A percentile compares a stretch with the other conserved stretches of the same genome.
Evolutionary conservation across 1,140 invertebrate species (phyloP).

Genomic region (Forficula auricularia): DNA sequence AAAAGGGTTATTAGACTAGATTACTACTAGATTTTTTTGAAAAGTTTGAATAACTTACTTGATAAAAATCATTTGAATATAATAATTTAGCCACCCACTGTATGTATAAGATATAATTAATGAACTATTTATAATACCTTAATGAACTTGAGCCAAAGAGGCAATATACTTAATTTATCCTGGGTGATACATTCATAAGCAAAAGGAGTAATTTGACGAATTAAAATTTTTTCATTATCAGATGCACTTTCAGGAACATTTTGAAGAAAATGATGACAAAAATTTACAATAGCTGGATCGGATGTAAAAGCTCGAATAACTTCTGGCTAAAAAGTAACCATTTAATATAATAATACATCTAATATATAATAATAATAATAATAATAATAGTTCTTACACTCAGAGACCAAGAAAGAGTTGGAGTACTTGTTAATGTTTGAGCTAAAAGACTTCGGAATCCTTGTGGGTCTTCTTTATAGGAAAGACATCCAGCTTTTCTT

Average conservation of each 20-base stretch:
- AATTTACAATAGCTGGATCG: slow-evolving; percentile 31
- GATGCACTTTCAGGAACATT: slow-evolving; percentile 14
- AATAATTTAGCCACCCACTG: too few relatives aligned
- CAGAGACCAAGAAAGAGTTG: slow-evolving; percentile 46
- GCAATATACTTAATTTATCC: slow-evolving; percentile 64
- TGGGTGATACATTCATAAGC: slow-evolving; percentile 73
- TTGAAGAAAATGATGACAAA: slow-evolving; percentile 42
- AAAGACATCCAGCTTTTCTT: slow-evolving; percentile 72
- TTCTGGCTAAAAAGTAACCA: slow-evolving; percentile 22
- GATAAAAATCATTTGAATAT: too few relatives aligned
- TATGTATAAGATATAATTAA: too few relatives aligned
- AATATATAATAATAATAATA: background rate
- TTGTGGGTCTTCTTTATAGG: slow-evolving; percentile 73
- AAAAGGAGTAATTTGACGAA: slow-evolving; percentile 52
- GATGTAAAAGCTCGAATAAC: slow-evolving; percentile 33
- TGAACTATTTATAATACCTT: too few relatives aligned
- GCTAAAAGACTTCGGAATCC: slow-evolving; percentile 68
- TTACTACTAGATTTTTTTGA: too few relatives aligned
- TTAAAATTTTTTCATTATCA: slow-evolving; percentile 30
- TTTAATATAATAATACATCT: background rate
- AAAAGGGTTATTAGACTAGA: too few relatives aligned
- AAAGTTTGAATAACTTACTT: too few relatives aligned
- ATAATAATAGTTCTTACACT: slow-evolving; percentile 18
- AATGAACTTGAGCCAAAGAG: slow-evolving; percentile 49
- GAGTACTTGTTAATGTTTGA: slow-evolving; percentile 63